Base-by-base conservation (phyloP, 1,140 invertebrate species). In the Teleogryllus occipitalis region DNA sequence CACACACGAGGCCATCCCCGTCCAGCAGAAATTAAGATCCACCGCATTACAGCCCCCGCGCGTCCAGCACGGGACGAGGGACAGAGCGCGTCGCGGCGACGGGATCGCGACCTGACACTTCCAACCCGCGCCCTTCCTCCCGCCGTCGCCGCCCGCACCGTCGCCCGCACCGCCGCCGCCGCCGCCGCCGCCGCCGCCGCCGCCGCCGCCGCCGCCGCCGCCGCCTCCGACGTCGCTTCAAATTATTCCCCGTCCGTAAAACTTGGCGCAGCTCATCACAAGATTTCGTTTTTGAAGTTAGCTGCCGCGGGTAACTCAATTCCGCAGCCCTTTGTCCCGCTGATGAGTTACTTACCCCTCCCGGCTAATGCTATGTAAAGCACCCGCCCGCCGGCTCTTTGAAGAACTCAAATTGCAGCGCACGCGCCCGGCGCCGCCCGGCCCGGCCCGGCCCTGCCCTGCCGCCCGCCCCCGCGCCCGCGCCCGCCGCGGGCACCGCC, bases 271-370 rank as follows among this genome's bases (percentile, higher is more conserved):
- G 54, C 54, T 65, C 54, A 65, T 65, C 54, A 65, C 54, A 65
- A 65, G 54, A 65, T 65, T 54, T 65, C 54, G 54, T 65, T 65
- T 65, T 65, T 65, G 54, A 65, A 65, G 54, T 65, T 65, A 54
- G 54, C 54, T 65, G 54, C 54, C 18, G 54, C 18, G 54, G 49
- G 54, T 65, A 65, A 65, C 54, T 65, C 54, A 65, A 65, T 65
- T 7, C 7, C 18, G 10, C 54, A 65, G 54, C 54, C 54, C 54
- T 65, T 65, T 65, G 54, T 65, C 7, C 54, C 54, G 54, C 54
- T 65, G 54, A 65, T 65, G 54, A 65, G 54, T 65, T 65, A 65
- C 54, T 65, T 65, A 65, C 2, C 54, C 54, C 54, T 65, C 54
- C 54, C 18, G 18, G 54, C 54, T 65, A 54, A 65, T 65, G 18